Base-by-base conservation (phyloP, 2,113 vertebrate species). In the Elanus axillaris region DNA sequence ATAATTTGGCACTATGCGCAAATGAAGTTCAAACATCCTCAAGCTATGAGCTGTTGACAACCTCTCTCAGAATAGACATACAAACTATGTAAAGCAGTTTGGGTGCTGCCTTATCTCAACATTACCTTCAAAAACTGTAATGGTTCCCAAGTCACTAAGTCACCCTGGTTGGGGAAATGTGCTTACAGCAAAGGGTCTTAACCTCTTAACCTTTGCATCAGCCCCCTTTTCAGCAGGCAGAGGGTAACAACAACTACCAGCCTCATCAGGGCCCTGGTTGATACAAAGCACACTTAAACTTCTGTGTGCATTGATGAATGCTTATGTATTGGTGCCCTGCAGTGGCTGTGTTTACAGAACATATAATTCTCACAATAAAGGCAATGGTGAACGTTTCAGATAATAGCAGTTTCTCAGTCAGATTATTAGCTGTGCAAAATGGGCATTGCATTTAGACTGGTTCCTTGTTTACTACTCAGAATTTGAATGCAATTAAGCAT, bases 1-100 rank as follows among this genome's bases (percentile, higher is more conserved):
- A 59, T 71, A 53, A 66, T 62, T 87, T 97, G 96, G 96, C 96
- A 93, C 89, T 5, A 1, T 5, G 50, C 0, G 0, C 63, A 9
- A 75, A 32, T 10, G 5, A 55, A 93, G 74, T 96, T 97, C 90
- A 93, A 85, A 95, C 15, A 43, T 85, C 91, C 89, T 79, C 55
- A 6, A 76, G 84, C 77, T 83, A 82, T 13, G 69, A 95, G 84
- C 45, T 97, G 93, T 88, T 97, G 97, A 96, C 89, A 94, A 16
- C 62, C 62, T 83, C 79, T 85, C 88, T 88, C 84, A 63, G 87
- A 97, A 88, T 12, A 95, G 89, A 79, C 42, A 20, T 38, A 60
- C 32, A 86, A 93, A 93, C 90, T 79, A 73, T 6, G 5, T 43
- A 76, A 90, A 89, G 53, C 58, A 74, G 74, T 79, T 87, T 85